Evolutionary conservation across 2,888 invertebrate species (phyloP).

Genomic region (Therioaphis trifolii): DNA sequence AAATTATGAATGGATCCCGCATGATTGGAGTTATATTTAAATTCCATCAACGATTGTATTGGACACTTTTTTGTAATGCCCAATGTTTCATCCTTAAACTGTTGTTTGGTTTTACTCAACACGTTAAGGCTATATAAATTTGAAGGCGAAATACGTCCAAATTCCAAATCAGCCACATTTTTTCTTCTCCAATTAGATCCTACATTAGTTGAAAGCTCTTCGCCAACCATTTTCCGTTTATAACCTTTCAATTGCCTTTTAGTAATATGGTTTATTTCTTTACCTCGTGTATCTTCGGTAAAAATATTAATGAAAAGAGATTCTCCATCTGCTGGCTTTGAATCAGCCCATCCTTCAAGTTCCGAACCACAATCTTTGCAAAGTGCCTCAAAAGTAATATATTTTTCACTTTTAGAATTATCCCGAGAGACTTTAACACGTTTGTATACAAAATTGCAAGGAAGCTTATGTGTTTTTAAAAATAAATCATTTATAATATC

Average conservation of each 20-base stretch:
- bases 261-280: neutral
- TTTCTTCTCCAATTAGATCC: constrained; percentile 4
- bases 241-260: neutral
- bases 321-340: neutral
- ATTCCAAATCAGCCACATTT: neutral
- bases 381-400: neutral
- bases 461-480: neutral
- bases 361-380: neutral
- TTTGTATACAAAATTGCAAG: constrained; percentile 5
- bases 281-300: neutral
- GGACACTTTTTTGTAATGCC: neutral
- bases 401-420: neutral
- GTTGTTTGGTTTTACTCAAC: neutral
- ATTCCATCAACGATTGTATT: constrained; percentile 8
- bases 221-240: too few relatives aligned
- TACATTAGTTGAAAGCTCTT: neutral
- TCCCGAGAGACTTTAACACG: neutral
- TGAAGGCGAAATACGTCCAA: neutral
- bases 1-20: neutral
- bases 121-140: neutral
- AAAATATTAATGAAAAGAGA: neutral
- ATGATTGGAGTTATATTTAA: constrained; percentile 10
- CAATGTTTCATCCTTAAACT: neutral
- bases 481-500: constrained; percentile 22
- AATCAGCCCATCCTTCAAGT: constrained; percentile 19